Evolutionary conservation across 2,797 vertebrate genomes (phyloP), one percentile per base, ranked within the genome.

Genomic region (Sardinella longiceps): DNA sequence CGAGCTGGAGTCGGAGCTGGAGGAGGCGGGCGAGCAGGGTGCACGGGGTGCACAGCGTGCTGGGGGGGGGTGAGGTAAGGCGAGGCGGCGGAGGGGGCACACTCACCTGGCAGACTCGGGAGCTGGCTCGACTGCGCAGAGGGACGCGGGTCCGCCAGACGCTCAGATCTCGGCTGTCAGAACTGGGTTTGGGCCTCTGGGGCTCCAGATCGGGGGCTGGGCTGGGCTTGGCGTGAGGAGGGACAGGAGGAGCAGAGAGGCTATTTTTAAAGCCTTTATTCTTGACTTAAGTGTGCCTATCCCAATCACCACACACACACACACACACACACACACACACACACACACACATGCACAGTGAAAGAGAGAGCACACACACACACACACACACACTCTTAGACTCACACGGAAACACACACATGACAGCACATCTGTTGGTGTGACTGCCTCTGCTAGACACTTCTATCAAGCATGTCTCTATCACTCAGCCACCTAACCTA

Each of bases 141-240:
- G 87, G 91, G 86, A 89, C 86, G 83, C 12, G 39, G 50, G 80
- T 28, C 70, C 77, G 3, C 85, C 83, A 89, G 90, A 88, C 88
- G 86, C 87, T 20, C 90, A 91, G 91, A 93, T 93, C 87, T 88
- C 87, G 89, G 92, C 90, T 94, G 94, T 94, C 94, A 94, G 92
- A 95, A 93, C 91, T 93, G 92, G 94, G 93, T 93, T 93, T 91
- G 87, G 87, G 92, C 93, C 91, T 88, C 89, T 86, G 91, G 91
- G 92, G 91, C 91, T 88, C 80, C n/a, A 89, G 91, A 94, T 92
- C 85, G 46, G 46, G 46, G 46, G 46, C 46, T 92, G 92, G 89
- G 91, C 91, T 91, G 91, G 90, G 90, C 92, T 88, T 1, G 45
- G 70, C 74, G 70, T 43, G 23, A 80, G 81, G 84, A 80, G 80